Conservation (phyloP, 2,797 vertebrate species). For the Protonibea diacanthus region DNA sequence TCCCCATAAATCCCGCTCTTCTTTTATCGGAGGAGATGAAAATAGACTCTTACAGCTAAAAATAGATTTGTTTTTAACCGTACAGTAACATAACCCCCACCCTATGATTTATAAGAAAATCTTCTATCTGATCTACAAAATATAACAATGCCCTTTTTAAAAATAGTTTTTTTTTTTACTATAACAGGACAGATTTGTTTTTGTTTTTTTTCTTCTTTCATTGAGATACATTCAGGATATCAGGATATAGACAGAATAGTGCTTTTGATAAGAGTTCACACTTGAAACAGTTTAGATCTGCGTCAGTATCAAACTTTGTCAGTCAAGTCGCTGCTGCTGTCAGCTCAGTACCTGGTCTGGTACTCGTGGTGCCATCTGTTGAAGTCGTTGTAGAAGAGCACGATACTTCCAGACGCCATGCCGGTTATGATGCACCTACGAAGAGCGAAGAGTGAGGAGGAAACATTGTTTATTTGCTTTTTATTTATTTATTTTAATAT, state of each 20-base stretch:
- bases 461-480: neutral
- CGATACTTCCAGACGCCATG: slow-evolving; percentile 98
- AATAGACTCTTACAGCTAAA: slow-evolving; percentile 95
- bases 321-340: slow-evolving; percentile 26
- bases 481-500: too few species aligned
- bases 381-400: slow-evolving; percentile 99
- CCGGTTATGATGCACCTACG: slow-evolving; percentile 96
- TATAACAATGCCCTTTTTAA: slow-evolving; percentile 96
- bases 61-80: slow-evolving; percentile 90
- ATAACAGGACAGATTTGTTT: slow-evolving; percentile 77
- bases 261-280: slow-evolving; percentile 65
- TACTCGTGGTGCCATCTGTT: slow-evolving; percentile 99
- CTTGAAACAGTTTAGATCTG: slow-evolving; percentile 27
- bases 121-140: slow-evolving; percentile 96
- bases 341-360: slow-evolving; percentile 94
- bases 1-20: slow-evolving; percentile 64
- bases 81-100: slow-evolving; percentile 91
- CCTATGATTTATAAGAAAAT: slow-evolving; percentile 88
- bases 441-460: slow-evolving; percentile 13
- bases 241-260: slow-evolving; percentile 76
- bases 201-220: slow-evolving; percentile 44
- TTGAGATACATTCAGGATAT: slow-evolving; percentile 82
- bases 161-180: slow-evolving; percentile 91
- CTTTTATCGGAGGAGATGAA: slow-evolving; percentile 79
- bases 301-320: slow-evolving; percentile 6